Conservation (phyloP, 2,113 vertebrate genomes). For the Zosterops lateralis region DNA sequence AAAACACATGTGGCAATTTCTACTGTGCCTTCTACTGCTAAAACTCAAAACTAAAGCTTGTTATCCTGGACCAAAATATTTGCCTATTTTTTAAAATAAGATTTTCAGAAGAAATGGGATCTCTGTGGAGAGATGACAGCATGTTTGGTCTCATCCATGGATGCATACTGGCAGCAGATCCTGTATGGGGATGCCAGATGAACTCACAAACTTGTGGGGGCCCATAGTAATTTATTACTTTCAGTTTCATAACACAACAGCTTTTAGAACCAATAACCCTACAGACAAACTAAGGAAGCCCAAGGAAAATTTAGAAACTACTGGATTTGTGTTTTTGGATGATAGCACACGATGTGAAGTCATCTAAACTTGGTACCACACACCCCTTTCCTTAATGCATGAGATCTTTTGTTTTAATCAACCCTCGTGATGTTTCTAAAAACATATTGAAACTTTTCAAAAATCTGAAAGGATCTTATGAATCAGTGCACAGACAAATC, state of each 20-base stretch:
- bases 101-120: not conserved
- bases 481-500: not conserved
- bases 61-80: not conserved
- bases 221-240: not conserved
- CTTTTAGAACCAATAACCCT: not conserved
- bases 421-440: accelerated
- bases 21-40: not conserved
- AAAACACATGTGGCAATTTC: not conserved
- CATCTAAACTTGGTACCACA: not conserved
- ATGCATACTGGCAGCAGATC: not conserved
- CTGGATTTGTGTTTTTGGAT: not conserved
- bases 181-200: not conserved
- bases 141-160: not conserved
- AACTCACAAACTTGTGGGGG: not conserved
- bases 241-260: not conserved
- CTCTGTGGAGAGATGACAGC: not conserved
- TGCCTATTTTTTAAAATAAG: not conserved
- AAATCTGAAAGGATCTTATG: not conserved
- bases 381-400: not conserved
- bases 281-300: not conserved
- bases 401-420: not conserved
- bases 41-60: not conserved
- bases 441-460: not conserved
- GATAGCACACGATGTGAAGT: accelerated
- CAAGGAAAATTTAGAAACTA: not conserved